Conservation (phyloP, 2,797 vertebrate genomes). For the Ibycter americanus region DNA sequence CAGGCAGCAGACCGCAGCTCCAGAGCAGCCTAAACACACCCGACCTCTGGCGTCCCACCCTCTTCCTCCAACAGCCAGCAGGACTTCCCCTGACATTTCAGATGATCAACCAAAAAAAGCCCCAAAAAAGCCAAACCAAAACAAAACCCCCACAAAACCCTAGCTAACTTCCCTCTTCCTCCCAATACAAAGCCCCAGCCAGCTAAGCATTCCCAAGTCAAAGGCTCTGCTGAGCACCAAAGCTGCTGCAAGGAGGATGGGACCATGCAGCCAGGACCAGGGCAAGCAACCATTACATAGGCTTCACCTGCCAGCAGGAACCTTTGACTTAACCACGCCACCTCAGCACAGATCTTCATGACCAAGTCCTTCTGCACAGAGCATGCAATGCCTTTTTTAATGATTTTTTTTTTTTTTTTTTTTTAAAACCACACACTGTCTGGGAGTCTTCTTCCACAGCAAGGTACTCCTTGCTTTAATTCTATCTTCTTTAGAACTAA, state of each 20-base stretch:
- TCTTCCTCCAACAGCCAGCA: not conserved
- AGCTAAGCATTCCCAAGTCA: not conserved
- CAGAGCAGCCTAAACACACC: not conserved
- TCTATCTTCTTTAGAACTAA: not conserved
- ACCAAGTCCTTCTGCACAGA: not conserved
- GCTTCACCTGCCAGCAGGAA: not conserved
- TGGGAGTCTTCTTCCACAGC: fast-evolving
- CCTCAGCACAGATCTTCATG: not conserved
- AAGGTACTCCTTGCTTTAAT: not conserved
- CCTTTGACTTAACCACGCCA: not conserved
- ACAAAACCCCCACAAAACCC: fast-evolving
- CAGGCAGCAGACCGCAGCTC: not conserved
- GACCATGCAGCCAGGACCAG: not conserved
- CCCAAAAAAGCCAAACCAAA: not conserved
- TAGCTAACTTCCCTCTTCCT: not conserved
- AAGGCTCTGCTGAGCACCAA: not conserved
- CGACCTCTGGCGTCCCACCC: not conserved
- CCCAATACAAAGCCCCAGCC: not conserved
- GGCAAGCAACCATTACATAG: not conserved
- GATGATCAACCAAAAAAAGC: not conserved
- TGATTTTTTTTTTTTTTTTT: not conserved
- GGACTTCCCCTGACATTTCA: not conserved
- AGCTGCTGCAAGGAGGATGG: not conserved
- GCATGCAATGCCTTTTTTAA: not conserved
- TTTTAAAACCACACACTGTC: too few species aligned